Conservation (phyloP, 1,140 invertebrate genomes). For the Panagrolaimus sp. region DNA sequence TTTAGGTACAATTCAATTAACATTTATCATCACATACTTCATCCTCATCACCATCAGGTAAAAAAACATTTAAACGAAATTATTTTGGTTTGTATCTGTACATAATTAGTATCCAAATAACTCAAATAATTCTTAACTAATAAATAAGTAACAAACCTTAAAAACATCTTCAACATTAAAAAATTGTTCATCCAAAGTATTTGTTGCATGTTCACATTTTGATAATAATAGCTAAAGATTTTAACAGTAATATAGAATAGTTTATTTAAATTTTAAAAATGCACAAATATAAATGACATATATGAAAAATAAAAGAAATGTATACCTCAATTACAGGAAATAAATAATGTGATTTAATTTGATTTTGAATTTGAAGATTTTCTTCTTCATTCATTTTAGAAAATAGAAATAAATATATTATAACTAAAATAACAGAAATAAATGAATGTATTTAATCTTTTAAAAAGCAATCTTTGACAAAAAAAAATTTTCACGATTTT, state of each 20-base stretch:
- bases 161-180: slow-evolving; percentile 8
- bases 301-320: not conserved
- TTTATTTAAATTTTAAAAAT: not conserved
- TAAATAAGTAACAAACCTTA: not conserved
- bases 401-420: slow-evolving; percentile 2
- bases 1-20: not conserved
- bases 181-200: not conserved
- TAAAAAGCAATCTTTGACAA: not conserved
- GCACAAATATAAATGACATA: too few relatives aligned
- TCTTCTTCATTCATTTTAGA: not conserved
- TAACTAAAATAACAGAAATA: not conserved
- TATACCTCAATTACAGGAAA: slow-evolving; percentile 9
- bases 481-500: not conserved
- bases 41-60: too few relatives aligned
- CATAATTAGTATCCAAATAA: not conserved
- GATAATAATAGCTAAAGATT: not conserved
- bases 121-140: not conserved
- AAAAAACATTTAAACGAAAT: not conserved
- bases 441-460: not conserved
- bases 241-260: not conserved
- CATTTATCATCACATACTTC: not conserved
- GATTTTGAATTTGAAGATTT: not conserved
- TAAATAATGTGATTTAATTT: slow-evolving; percentile 2
- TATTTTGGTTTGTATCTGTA: slow-evolving; percentile 4
- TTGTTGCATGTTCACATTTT: slow-evolving; percentile 5